Conservation (phyloP, 2,888 invertebrate genomes). For the Temnothorax ravouxi region DNA sequence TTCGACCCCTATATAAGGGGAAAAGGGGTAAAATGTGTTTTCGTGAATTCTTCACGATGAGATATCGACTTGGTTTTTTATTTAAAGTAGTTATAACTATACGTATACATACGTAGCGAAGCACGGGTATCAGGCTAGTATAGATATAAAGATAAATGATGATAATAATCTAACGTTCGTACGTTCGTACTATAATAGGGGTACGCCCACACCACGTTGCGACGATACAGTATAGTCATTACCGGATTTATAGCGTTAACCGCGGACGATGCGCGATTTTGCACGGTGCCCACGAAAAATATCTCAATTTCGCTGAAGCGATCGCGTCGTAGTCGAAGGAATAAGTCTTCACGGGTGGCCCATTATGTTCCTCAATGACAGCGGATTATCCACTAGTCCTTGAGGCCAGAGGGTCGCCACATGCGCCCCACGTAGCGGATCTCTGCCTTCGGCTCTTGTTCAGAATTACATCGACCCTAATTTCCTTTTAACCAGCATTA, state of each 20-base stretch:
- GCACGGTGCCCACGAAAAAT: slow-evolving; percentile 75
- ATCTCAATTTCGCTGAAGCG: slow-evolving; percentile 75
- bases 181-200: background rate
- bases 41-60: too few species aligned
- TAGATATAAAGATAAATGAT: slow-evolving; percentile 17
- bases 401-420: slow-evolving; percentile 52
- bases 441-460: slow-evolving; percentile 48
- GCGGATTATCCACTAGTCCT: slow-evolving; percentile 76
- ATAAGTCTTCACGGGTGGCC: slow-evolving; percentile 78
- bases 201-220: background rate
- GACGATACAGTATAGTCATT: slow-evolving; percentile 23
- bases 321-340: slow-evolving; percentile 61
- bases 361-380: slow-evolving; percentile 77
- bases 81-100: too few species aligned
- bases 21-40: too few species aligned
- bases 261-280: slow-evolving; percentile 66
- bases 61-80: too few species aligned
- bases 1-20: too few species aligned
- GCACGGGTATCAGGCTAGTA: background rate
- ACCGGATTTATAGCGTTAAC: slow-evolving; percentile 36
- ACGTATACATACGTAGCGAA: too few species aligned
- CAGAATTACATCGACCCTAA: slow-evolving; percentile 74
- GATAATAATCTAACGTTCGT: slow-evolving; percentile 1
- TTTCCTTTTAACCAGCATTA: slow-evolving; percentile 76
- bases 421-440: slow-evolving; percentile 37